Conservation (phyloP, 1,140 invertebrate genomes). For the Euwallacea similis region DNA sequence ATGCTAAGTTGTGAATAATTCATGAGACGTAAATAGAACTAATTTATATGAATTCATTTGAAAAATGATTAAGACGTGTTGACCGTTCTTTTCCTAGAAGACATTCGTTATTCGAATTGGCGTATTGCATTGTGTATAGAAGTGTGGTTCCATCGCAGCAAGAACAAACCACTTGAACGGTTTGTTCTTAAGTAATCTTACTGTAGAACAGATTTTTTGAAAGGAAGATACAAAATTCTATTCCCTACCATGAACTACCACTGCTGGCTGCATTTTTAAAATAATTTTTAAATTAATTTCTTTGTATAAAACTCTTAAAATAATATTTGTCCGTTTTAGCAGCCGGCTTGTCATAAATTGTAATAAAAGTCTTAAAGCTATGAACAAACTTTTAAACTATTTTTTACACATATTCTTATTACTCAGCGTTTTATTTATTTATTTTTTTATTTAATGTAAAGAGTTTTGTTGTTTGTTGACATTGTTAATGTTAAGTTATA, state of each 20-base stretch:
- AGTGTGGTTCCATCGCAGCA: no score
- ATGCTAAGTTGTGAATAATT: constrained; percentile 52
- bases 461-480: constrained; percentile 38
- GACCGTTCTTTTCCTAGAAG: constrained; percentile 54
- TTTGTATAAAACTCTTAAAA: neutral
- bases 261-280: no score
- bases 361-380: no score
- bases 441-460: constrained; percentile 36
- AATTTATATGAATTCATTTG: constrained; percentile 54
- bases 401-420: constrained; percentile 31
- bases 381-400: constrained; percentile 1
- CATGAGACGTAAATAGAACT: constrained; percentile 45
- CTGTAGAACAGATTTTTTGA: no score
- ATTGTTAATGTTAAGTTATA: constrained; percentile 36
- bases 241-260: no score
- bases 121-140: no score
- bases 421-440: constrained; percentile 38
- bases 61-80: constrained; percentile 56
- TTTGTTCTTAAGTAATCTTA: no score
- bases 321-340: constrained; percentile 1
- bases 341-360: no score
- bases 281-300: no score
- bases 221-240: no score
- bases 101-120: constrained; percentile 22
- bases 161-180: no score